Evolutionary conservation across 2,888 invertebrate species (phyloP).

Genomic region (Marronus borbonicus): DNA sequence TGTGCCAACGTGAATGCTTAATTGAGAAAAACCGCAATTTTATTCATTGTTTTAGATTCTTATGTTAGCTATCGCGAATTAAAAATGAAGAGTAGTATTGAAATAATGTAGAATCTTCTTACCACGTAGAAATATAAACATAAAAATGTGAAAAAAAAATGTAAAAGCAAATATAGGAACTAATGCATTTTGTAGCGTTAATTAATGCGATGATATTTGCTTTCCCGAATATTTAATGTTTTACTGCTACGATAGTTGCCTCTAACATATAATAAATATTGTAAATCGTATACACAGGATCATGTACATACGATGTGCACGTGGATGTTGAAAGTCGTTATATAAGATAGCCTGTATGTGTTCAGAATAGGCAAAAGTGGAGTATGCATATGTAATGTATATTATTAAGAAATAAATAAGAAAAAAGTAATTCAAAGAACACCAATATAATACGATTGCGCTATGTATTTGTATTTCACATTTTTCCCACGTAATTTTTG

Average conservation of each 20-base stretch:
- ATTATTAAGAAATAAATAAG: slow-evolving; percentile 33
- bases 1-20: no score
- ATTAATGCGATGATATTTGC: neutral
- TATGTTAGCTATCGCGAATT: no score
- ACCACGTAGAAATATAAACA: neutral
- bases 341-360: slow-evolving; percentile 38
- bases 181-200: no score
- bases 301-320: slow-evolving; percentile 16
- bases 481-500: slow-evolving; percentile 51
- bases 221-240: neutral
- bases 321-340: slow-evolving; percentile 18
- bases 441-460: slow-evolving; percentile 51
- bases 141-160: neutral
- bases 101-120: no score
- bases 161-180: neutral
- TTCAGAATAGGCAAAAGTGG: slow-evolving; percentile 37
- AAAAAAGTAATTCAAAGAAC: slow-evolving; percentile 47
- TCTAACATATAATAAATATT: neutral
- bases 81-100: no score
- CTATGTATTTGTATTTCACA: slow-evolving; percentile 47
- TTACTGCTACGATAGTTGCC: neutral
- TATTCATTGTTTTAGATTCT: no score
- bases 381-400: neutral
- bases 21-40: no score
- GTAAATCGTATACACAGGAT: neutral